These are phyloP conservation scores for Vulpes ferrilata DNA, from an alignment of 2,113 vertebrate genomes.

Conservation along the genomic window DNA sequence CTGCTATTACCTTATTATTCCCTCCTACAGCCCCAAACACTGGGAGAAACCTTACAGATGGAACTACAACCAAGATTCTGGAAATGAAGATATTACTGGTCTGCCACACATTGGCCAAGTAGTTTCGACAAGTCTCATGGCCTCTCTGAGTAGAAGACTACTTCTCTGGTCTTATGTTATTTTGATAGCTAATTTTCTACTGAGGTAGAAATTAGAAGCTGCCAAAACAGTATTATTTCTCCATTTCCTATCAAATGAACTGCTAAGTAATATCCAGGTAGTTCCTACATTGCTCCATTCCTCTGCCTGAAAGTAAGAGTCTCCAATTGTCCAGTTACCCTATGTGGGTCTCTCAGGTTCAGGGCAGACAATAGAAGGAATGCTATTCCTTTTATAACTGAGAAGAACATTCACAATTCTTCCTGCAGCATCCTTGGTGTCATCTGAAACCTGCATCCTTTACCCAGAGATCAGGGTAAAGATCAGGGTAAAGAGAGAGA, in stretches of 20 bases:
- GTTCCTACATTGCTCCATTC: not conserved
- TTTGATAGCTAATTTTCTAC: not conserved
- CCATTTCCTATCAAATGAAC: not conserved
- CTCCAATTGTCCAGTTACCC: not conserved
- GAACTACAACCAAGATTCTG: not conserved
- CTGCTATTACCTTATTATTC: not conserved
- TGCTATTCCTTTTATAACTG: not conserved
- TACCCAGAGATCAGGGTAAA: not conserved
- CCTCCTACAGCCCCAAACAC: not conserved
- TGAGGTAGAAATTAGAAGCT: not conserved
- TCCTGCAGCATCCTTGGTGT: not conserved
- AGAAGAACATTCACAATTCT: not conserved
- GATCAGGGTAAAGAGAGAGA: not conserved
- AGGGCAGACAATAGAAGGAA: not conserved
- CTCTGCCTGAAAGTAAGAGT: not conserved
- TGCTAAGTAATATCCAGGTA: not conserved
- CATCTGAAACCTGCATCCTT: not conserved
- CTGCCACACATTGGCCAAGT: not conserved
- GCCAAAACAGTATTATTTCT: not conserved
- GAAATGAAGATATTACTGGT: not conserved
- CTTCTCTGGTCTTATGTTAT: slow-evolving; percentile 38
- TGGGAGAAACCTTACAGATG: not conserved
- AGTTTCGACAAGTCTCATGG: not conserved
- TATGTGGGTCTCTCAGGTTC: not conserved
- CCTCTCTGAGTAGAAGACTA: not conserved